Evolutionary conservation across 2,888 invertebrate species (phyloP).

Genomic region (Maniola hyperantus): DNA sequence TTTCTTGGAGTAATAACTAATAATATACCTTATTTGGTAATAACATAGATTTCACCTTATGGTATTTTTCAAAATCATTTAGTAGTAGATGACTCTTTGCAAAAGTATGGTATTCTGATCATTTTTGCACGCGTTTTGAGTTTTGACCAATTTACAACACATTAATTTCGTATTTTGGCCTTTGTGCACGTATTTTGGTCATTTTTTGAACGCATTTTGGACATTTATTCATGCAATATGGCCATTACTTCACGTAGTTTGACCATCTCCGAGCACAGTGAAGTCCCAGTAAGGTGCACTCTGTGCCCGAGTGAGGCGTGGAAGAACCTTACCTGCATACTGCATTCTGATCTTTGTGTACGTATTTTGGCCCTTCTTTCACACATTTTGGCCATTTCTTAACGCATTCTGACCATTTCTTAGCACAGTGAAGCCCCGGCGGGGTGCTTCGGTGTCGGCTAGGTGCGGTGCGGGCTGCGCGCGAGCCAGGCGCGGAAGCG

Average conservation of each 20-base stretch:
- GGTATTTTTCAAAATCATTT: neutral
- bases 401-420: neutral
- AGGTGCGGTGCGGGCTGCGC: conserved; percentile 33
- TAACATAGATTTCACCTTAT: neutral
- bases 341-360: too few relatives aligned
- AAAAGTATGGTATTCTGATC: neutral
- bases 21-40: neutral
- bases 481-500: conserved; percentile 59
- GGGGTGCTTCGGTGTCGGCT: conserved; percentile 16
- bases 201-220: neutral
- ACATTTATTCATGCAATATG: neutral
- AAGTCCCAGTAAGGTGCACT: too few relatives aligned
- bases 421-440: neutral
- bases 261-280: too few relatives aligned
- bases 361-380: too few relatives aligned
- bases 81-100: neutral
- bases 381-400: neutral
- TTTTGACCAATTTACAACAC: neutral
- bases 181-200: neutral
- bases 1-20: neutral
- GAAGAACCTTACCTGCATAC: too few relatives aligned
- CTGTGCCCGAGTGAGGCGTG: too few relatives aligned
- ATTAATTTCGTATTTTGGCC: neutral
- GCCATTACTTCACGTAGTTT: too few relatives aligned
- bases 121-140: neutral